Conservation (phyloP, 2,797 vertebrate genomes). For the Cetoscarus ocellatus region DNA sequence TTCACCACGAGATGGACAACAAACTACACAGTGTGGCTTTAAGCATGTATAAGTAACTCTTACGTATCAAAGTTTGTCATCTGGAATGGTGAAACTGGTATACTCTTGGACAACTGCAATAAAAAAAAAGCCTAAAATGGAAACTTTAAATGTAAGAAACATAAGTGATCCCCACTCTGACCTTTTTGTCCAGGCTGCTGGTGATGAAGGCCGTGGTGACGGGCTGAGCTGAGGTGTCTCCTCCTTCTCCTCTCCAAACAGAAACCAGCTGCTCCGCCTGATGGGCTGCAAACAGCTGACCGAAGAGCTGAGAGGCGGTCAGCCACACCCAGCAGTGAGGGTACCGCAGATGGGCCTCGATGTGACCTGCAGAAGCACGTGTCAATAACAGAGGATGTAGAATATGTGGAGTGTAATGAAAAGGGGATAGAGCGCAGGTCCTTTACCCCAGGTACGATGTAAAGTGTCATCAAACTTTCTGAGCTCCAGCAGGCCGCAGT, state of each 20-base stretch:
- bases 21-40: too few species aligned
- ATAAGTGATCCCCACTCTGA: conserved; percentile 41
- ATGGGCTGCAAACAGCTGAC: conserved; percentile 92
- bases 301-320: conserved; percentile 94
- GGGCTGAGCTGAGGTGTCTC: conserved; percentile 48
- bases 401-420: too few species aligned
- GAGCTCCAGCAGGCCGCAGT: conserved; percentile 88
- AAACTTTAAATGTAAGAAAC: too few species aligned
- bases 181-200: conserved; percentile 89
- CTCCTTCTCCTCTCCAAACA: conserved; percentile 77
- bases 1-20: too few species aligned
- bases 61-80: too few species aligned
- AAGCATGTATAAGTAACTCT: too few species aligned
- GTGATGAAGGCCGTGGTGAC: conserved; percentile 84
- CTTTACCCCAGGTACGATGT: conserved; percentile 89
- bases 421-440: background rate
- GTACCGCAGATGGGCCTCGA: conserved; percentile 91
- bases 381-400: background rate
- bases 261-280: conserved; percentile 89
- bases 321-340: conserved; percentile 98
- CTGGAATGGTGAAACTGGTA: too few species aligned
- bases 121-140: too few species aligned
- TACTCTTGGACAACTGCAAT: too few species aligned
- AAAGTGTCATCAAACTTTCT: conserved; percentile 82
- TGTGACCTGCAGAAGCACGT: conserved; percentile 81